These are phyloP conservation scores for Meloidogyne chitwoodi DNA, from an alignment of 1,140 invertebrate species.

Conservation along the genomic window DNA sequence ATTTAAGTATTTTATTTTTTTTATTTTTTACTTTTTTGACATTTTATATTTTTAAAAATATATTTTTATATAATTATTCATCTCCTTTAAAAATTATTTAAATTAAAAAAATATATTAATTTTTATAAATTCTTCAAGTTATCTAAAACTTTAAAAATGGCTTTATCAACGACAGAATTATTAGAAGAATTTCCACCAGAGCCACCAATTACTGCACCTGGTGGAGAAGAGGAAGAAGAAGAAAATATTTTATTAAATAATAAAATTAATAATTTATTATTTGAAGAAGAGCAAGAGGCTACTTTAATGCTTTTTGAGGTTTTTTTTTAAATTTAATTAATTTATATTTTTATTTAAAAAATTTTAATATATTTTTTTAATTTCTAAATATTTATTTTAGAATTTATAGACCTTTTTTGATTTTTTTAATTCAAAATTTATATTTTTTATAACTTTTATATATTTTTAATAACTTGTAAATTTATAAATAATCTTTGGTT, in stretches of 20 bases:
- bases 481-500: too few species aligned
- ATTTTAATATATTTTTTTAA: neutral
- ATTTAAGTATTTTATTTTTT: too few species aligned
- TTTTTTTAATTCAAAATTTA: too few species aligned
- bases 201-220: constrained; percentile 11
- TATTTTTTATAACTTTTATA: too few species aligned
- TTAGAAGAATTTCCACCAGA: constrained; percentile 12
- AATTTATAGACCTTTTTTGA: too few species aligned
- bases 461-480: too few species aligned
- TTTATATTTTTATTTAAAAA: neutral
- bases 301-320: neutral
- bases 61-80: too few species aligned
- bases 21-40: too few species aligned
- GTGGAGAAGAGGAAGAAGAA: neutral
- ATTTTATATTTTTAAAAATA: too few species aligned
- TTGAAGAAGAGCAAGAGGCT: neutral
- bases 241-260: neutral
- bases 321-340: neutral
- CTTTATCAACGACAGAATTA: neutral
- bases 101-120: neutral
- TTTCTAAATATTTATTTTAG: too few species aligned
- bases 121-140: neutral
- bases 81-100: too few species aligned
- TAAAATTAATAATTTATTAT: neutral
- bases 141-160: neutral